Base-by-base conservation (phyloP, 2,113 vertebrate genomes). In the Calypte anna region DNA sequence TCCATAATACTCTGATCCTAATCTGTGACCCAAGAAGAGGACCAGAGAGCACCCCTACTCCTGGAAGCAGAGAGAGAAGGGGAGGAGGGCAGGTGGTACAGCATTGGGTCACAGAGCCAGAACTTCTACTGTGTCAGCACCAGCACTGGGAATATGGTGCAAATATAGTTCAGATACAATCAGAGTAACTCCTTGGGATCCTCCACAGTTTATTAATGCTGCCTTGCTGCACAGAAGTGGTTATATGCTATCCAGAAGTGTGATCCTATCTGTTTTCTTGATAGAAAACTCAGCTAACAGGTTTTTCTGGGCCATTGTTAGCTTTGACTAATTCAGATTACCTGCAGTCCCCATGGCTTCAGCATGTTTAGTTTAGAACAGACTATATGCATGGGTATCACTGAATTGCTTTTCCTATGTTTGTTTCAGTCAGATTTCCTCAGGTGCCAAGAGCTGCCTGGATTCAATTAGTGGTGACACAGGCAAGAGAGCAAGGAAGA, bases 141-240 rank as follows among this genome's bases (percentile, higher is more conserved):
- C 3, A 0, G 1, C 6, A 1, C 23, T 1, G 21, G 13, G 61
- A 11, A 0, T 3, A 0, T 27, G 4, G 20, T 1, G 4, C 21
- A 0, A 13, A 40, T 40, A 10, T 40, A 40, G 40, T 40, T 9
- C 40, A 40, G 10, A 40, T 40, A 40, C 40, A 40, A 40, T 40
- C 10, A 40, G 40, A 0, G 9, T 0, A 15, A 9, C 28, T n/a
- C 44, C 55, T 14, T 13, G 43, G 27, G 13, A 25, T 22, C 54
- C 57, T 1, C 27, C 25, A 1, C 6, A 1, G 31, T 1, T 33
- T 4, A 6, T 24, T 15, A 48, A 7, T 6, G 12, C n/a, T 31
- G 2, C 20, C 69, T 43, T 74, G 51, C 36, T 23, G 6, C 21
- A 0, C 12, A 4, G 2, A 46, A 43, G 28, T 7, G 40, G 4